Base-by-base conservation (phyloP, 2,113 vertebrate species). In the Melanerpes aurifrons region DNA sequence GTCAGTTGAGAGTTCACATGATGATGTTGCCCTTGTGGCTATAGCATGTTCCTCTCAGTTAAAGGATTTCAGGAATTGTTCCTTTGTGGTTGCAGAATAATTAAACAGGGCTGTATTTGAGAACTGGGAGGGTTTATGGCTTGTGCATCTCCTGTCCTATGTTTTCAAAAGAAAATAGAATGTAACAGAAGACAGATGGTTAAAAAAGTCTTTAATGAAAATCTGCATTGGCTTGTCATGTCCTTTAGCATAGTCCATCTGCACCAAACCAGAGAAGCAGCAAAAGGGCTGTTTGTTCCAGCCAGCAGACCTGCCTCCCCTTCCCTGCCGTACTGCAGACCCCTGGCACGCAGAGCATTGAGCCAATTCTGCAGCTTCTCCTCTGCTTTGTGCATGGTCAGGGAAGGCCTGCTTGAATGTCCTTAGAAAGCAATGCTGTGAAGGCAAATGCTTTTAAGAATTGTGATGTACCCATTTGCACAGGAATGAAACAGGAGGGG, bases 331-430 rank as follows among this genome's bases (percentile, higher is more conserved):
- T 35, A 56, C 80, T n/a, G 28, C 22, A 32, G 32, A 5, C 24
- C 0, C 0, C 66, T 47, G 1, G 4, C 21, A 4, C 12, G n/a
- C 50, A 53, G 50, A 53, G 2, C 57, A 82, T 6, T 5, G 24
- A 47, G 76, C 4, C 1, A 56, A 18, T 56, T 54, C 35, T 10
- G 32, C n/a, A 67, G 64, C 32, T n/a, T 53, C 61, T 76, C 37
- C 61, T 76, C 37, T 0, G 1, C 47, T 35, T 43, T 6, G 21
- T 63, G 31, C 1, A 1, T 0, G 2, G 32, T 16, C 32, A 64
- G 32, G 37, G 43, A 22, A 71, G 48, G 31, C 2, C 1, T 21
- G 3, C 57, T 21, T 7, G 13, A 13, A 4, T 0, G 2, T 29
- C 45, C 28, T 26, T 26, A 24, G 58, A 71, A 69, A 50, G 26